A percentile compares a stretch with the other conserved stretches of the same genome.
These are phyloP conservation scores for Trachelus stipa DNA, from an alignment of 2,888 invertebrate species.

Conservation along the genomic window DNA sequence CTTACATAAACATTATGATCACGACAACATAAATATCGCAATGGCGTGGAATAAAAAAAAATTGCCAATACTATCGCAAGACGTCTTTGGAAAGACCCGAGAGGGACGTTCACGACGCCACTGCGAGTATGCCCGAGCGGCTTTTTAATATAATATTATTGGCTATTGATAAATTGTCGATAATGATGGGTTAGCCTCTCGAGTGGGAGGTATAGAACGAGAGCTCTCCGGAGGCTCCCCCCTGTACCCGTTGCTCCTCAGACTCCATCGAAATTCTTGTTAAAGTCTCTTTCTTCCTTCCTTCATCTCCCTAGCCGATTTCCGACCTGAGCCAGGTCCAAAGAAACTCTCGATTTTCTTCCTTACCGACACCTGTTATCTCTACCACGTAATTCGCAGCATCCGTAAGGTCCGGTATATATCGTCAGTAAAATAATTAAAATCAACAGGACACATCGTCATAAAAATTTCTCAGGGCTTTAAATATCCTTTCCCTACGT, in stretches of 20 bases:
- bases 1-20: conserved; percentile 54
- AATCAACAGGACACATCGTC: background rate
- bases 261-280: conserved; percentile 43
- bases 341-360: no score
- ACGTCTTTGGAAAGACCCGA: background rate
- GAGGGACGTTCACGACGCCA: background rate
- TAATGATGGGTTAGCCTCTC: conserved; percentile 65
- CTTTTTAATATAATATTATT: conserved; percentile 65
- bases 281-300: conserved; percentile 29
- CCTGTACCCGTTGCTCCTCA: conserved; percentile 18
- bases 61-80: background rate
- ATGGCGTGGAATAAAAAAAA: conserved; percentile 33
- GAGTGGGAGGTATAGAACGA: conserved; percentile 25
- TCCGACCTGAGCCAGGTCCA: background rate
- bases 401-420: background rate
- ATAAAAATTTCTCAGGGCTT: background rate
- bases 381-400: background rate
- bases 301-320: background rate
- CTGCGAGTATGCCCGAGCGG: conserved; percentile 34
- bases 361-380: background rate
- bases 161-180: conserved; percentile 68
- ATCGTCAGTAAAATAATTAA: background rate
- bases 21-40: conserved; percentile 48
- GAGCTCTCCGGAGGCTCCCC: conserved; percentile 2
- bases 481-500: background rate